These are phyloP conservation scores for Leptothorax acervorum DNA, from an alignment of 2,888 invertebrate species.

Conservation along the genomic window DNA sequence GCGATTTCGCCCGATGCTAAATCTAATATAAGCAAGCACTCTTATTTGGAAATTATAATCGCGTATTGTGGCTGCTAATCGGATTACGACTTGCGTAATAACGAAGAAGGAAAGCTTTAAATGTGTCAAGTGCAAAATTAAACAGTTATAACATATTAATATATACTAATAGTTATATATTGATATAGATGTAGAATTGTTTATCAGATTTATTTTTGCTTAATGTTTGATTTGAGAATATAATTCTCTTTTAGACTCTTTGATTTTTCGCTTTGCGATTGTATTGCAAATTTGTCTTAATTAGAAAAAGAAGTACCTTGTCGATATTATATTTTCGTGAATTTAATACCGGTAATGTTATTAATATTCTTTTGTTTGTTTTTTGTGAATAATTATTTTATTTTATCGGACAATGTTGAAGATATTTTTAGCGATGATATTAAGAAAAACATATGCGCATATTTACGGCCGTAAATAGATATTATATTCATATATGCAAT, in stretches of 20 bases:
- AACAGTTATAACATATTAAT: conserved; percentile 34
- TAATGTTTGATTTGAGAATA: conserved; percentile 6
- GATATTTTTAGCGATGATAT: conserved; percentile 35
- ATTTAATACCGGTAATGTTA: conserved; percentile 1
- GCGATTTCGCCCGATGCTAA: conserved; percentile 6
- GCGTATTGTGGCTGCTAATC: conserved; percentile 49
- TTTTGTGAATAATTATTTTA: conserved; percentile 12
- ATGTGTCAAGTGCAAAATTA: conserved; percentile 22
- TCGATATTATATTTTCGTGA: conserved; percentile 1
- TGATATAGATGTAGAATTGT: conserved; percentile 1
- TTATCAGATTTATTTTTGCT: not conserved
- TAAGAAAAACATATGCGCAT: conserved; percentile 9
- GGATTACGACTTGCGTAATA: conserved; percentile 32
- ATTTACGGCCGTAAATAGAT: conserved; percentile 52
- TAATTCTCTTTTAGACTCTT: not conserved
- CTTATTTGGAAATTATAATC: conserved; percentile 47
- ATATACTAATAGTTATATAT: conserved; percentile 27
- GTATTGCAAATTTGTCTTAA: conserved; percentile 2
- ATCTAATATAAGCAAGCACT: conserved; percentile 29
- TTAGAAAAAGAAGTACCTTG: not conserved
- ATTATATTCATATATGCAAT: conserved; percentile 33
- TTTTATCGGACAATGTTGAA: conserved; percentile 19
- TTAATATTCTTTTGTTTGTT: not conserved
- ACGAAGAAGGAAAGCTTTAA: conserved; percentile 37
- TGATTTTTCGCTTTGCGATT: not conserved